Conservation (phyloP, 2,888 invertebrate species). For the Lochmaea crataegi region DNA sequence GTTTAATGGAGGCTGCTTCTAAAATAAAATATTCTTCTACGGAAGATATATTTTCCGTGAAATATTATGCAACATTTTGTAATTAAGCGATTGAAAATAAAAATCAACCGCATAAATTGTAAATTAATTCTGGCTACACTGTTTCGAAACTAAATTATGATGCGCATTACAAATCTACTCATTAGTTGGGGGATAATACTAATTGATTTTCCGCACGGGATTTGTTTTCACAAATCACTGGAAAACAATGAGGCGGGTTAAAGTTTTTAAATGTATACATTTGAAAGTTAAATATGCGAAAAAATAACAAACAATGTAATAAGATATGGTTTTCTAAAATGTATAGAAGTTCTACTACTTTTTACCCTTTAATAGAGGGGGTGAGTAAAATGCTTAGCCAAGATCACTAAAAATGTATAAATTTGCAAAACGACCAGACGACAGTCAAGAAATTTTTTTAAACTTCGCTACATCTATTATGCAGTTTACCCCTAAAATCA, state of each 20-base stretch:
- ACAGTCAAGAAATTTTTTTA: neutral
- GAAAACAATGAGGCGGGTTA: neutral
- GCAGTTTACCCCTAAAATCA: neutral
- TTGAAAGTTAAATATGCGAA: neutral
- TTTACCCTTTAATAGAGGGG: too few relatives aligned
- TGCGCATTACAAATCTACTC: neutral
- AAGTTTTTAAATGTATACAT: neutral
- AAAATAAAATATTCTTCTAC: neutral
- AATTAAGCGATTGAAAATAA: neutral
- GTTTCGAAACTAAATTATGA: neutral
- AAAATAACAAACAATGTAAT: neutral
- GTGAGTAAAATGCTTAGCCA: too few relatives aligned
- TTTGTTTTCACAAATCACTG: slow-evolving; percentile 2
- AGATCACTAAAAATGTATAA: too few relatives aligned
- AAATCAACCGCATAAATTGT: neutral
- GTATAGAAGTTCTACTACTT: too few relatives aligned
- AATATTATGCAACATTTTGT: slow-evolving; percentile 3
- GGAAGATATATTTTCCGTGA: neutral
- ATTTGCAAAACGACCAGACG: neutral
- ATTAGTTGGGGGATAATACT: neutral
- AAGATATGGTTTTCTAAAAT: too few relatives aligned
- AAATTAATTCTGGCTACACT: slow-evolving; percentile 2
- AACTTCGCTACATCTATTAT: neutral
- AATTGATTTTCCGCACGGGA: neutral
- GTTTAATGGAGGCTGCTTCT: neutral